A percentile compares a stretch with the other conserved stretches of the same genome.
Conservation (phyloP, 2,888 invertebrate species). For the Himalopsyche anomala region DNA sequence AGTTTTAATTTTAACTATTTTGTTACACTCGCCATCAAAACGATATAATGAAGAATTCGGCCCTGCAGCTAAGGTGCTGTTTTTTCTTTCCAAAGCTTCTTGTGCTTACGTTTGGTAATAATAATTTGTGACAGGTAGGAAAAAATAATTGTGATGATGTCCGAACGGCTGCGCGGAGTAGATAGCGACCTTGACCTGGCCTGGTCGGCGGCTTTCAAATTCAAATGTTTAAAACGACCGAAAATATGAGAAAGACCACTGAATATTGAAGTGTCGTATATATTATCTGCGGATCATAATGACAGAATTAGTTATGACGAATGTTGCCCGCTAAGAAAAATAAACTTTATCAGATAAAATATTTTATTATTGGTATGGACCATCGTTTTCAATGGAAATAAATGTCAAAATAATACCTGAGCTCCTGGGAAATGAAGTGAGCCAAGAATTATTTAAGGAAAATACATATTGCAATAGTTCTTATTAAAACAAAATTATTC, state of each 20-base stretch:
- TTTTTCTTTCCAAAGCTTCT: constrained; percentile 5
- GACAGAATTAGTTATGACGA: background rate
- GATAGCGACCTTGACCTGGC: constrained; percentile 22
- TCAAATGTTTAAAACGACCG: background rate
- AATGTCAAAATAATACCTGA: no score
- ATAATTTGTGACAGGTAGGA: constrained; percentile 21
- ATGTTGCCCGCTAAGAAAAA: background rate
- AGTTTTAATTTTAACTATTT: no score
- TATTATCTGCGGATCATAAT: background rate
- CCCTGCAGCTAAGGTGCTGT: background rate
- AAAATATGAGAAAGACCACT: background rate
- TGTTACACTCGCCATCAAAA: no score
- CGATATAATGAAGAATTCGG: background rate
- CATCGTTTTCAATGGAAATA: no score
- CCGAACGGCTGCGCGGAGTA: background rate
- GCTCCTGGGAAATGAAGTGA: no score
- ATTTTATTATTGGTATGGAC: no score
- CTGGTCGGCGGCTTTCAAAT: constrained; percentile 1
- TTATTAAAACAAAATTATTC: no score
- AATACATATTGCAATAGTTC: no score
- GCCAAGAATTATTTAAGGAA: no score
- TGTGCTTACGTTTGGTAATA: constrained; percentile 9
- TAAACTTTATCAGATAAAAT: no score
- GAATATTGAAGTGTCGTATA: background rate
- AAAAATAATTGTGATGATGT: constrained; percentile 9